phyloP scores from a whole-genome alignment of 2,888 invertebrate species.

The Scaptomyza tumidula region DNA sequence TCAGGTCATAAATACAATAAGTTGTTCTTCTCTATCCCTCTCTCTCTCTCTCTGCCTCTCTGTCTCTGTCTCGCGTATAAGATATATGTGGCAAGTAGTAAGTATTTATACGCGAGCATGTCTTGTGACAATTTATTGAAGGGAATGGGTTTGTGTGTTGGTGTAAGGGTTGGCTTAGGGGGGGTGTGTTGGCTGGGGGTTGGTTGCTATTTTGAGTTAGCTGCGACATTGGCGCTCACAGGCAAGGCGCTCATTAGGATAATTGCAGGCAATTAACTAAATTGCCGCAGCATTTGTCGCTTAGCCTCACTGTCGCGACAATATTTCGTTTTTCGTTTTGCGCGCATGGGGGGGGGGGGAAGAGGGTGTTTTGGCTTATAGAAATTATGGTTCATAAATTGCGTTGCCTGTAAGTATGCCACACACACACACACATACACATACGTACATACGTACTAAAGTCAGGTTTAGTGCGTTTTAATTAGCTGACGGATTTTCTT shows the following conservation, averaged over 20 bases:
- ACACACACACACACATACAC: slow-evolving; percentile 9
- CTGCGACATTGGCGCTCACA: slow-evolving; percentile 53
- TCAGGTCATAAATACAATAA: slow-evolving; percentile 81
- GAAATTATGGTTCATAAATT: slow-evolving; percentile 79
- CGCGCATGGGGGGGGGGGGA: slow-evolving; percentile 1
- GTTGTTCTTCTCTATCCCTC: slow-evolving; percentile 26
- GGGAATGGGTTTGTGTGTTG: neutral
- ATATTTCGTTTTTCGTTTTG: slow-evolving; percentile 16
- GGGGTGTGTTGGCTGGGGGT: too few relatives aligned
- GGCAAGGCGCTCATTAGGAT: slow-evolving; percentile 83
- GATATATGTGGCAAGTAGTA: slow-evolving; percentile 50
- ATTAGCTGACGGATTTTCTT: slow-evolving; percentile 66
- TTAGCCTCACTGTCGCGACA: slow-evolving; percentile 54
- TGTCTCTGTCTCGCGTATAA: slow-evolving; percentile 8
- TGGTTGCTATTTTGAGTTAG: slow-evolving; percentile 19
- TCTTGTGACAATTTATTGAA: slow-evolving; percentile 37
- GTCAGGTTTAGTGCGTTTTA: slow-evolving; percentile 72
- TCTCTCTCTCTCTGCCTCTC: neutral
- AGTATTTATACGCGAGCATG: slow-evolving; percentile 47
- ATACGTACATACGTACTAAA: slow-evolving; percentile 1
- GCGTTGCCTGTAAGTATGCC: slow-evolving; percentile 51
- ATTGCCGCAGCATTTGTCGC: slow-evolving; percentile 83
- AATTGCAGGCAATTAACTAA: slow-evolving; percentile 84
- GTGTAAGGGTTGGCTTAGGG: neutral
- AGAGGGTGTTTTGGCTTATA: slow-evolving; percentile 50